Conservation (phyloP, 2,888 invertebrate species). For the Andrena praecox region DNA sequence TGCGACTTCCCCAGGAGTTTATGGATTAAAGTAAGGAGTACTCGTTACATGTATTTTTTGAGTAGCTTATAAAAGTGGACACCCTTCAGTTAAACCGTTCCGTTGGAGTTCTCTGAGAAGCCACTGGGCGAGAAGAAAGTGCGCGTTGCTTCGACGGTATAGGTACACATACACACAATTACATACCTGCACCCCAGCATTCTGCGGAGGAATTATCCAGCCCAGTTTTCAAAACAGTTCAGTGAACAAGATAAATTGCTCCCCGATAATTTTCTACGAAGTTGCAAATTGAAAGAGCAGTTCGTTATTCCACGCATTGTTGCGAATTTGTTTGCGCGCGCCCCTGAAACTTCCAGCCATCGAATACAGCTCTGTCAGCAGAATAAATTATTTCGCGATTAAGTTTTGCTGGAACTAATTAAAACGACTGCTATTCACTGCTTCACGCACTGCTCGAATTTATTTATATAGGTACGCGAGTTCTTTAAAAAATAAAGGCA, state of each 20-base stretch:
- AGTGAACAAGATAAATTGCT: constrained; percentile 15
- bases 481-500: not conserved
- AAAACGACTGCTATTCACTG: not conserved
- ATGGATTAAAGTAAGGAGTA: not conserved
- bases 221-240: constrained; percentile 19
- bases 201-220: constrained; percentile 1
- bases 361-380: not conserved
- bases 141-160: not conserved
- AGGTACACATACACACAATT: no score
- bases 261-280: constrained; percentile 12
- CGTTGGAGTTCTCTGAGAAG: not conserved
- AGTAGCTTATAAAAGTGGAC: not conserved
- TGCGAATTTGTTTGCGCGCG: constrained; percentile 12
- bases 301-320: constrained; percentile 9
- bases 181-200: not conserved
- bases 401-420: not conserved
- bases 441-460: not conserved
- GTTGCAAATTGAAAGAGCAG: constrained; percentile 26
- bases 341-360: not conserved
- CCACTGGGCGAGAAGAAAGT: not conserved
- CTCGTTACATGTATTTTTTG: not conserved
- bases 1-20: not conserved
- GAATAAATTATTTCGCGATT: not conserved
- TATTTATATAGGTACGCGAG: not conserved
- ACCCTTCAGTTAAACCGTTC: not conserved